These are phyloP conservation scores for Halcyon smyrnensis DNA, from an alignment of 2,797 vertebrate species.

Conservation along the genomic window DNA sequence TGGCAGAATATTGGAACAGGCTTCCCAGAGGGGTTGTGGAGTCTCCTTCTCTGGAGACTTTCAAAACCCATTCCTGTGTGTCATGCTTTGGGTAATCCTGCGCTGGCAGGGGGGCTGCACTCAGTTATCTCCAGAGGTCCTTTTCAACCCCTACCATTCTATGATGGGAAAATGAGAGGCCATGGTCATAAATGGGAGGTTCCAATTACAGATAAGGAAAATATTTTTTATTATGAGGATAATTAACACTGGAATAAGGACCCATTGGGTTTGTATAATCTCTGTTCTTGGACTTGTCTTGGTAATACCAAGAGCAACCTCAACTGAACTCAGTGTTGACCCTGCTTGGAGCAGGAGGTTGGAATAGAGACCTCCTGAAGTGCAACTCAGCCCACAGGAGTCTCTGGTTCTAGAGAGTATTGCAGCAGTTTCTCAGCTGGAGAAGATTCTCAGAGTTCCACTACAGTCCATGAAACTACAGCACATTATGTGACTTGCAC, in stretches of 20 bases:
- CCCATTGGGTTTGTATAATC: background rate
- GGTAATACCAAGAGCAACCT: background rate
- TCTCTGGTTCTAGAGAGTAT: background rate
- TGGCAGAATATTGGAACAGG: too few relatives aligned
- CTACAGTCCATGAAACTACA: background rate
- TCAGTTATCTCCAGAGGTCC: too few relatives aligned
- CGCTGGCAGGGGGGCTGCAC: too few relatives aligned
- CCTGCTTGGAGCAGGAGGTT: background rate
- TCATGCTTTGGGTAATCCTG: too few relatives aligned
- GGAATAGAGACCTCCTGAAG: background rate
- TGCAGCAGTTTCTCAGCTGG: background rate
- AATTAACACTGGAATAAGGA: background rate
- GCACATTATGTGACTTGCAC: background rate
- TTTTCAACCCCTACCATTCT: too few relatives aligned
- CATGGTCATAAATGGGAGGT: background rate
- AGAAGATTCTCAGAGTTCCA: background rate
- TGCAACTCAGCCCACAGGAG: background rate
- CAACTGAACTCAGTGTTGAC: background rate
- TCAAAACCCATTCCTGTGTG: too few relatives aligned
- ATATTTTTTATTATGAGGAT: background rate
- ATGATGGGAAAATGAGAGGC: background rate
- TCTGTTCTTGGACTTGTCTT: background rate
- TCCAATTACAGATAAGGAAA: background rate
- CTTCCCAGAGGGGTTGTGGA: too few relatives aligned
- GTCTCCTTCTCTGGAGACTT: too few relatives aligned